These are phyloP conservation scores for Spilarctia lutea DNA, from an alignment of 2,888 invertebrate genomes.

Conservation along the genomic window DNA sequence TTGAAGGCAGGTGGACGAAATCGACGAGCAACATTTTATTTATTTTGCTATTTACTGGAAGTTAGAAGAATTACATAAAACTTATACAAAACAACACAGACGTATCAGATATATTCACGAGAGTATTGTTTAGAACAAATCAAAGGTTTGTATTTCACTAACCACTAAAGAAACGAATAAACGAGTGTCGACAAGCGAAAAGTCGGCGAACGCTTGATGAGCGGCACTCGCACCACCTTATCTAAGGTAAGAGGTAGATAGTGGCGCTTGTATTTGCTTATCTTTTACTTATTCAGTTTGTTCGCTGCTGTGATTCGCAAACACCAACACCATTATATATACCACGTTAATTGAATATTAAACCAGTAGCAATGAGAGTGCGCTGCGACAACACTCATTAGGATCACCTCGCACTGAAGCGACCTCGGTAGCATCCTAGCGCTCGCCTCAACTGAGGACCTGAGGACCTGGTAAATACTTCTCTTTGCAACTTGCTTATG, in stretches of 20 bases:
- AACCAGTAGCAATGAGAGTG: background rate
- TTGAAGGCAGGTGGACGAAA: background rate
- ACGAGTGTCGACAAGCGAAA: background rate
- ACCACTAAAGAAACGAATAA: background rate
- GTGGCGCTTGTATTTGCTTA: background rate
- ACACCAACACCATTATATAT: background rate
- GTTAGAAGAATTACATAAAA: background rate
- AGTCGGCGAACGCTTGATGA: background rate
- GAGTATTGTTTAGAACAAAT: background rate
- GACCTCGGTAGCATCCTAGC: background rate
- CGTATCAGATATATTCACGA: too few relatives aligned
- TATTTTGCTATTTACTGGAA: background rate
- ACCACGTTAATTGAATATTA: too few relatives aligned
- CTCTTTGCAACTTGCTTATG: background rate
- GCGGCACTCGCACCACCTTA: background rate
- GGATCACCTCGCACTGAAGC: background rate
- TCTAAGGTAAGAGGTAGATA: background rate
- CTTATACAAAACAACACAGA: background rate
- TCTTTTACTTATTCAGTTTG: slow-evolving; percentile 1
- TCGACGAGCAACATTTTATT: background rate
- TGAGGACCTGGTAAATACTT: background rate
- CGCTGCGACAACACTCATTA: background rate
- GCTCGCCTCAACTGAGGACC: background rate
- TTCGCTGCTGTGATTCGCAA: slow-evolving; percentile 3
- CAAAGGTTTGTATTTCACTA: background rate